phyloP scores from a whole-genome alignment of 2,113 vertebrate species.

The Clarias magur region DNA sequence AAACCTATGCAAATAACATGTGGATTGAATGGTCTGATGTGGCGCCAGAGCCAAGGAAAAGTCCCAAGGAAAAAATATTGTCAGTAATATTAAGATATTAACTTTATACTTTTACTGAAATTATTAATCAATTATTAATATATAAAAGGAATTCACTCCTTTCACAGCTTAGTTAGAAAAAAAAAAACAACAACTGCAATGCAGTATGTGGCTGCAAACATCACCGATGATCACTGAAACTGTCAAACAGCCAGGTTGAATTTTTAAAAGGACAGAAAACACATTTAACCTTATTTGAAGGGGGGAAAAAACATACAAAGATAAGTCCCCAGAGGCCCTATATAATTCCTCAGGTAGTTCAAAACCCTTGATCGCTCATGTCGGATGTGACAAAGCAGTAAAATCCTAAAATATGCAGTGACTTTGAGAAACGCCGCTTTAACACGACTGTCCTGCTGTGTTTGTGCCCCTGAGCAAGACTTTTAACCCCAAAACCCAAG shows the following conservation, averaged over 20 bases:
- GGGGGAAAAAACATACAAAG: not conserved
- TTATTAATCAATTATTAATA: no score
- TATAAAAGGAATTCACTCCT: not conserved
- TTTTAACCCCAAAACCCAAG: slow-evolving; percentile 1
- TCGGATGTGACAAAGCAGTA: not conserved
- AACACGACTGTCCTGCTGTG: not conserved
- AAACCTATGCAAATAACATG: no score
- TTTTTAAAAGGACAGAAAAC: not conserved
- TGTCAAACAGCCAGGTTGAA: not conserved
- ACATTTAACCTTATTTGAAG: not conserved
- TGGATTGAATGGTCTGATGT: no score
- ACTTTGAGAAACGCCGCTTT: not conserved
- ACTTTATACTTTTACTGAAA: not conserved
- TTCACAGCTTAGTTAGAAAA: not conserved
- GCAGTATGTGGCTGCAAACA: not conserved
- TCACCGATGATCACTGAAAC: no score
- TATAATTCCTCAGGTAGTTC: not conserved
- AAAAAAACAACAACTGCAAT: not conserved
- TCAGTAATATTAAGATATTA: not conserved
- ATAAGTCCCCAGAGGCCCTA: not conserved
- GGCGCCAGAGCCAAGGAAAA: no score
- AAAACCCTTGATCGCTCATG: not conserved
- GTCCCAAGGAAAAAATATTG: no score
- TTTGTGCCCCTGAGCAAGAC: slow-evolving; percentile 10
- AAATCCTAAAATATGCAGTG: not conserved